Evolutionary conservation across 2,113 vertebrate genomes (phyloP).

Genomic region (Sakesphorus luctuosus): DNA sequence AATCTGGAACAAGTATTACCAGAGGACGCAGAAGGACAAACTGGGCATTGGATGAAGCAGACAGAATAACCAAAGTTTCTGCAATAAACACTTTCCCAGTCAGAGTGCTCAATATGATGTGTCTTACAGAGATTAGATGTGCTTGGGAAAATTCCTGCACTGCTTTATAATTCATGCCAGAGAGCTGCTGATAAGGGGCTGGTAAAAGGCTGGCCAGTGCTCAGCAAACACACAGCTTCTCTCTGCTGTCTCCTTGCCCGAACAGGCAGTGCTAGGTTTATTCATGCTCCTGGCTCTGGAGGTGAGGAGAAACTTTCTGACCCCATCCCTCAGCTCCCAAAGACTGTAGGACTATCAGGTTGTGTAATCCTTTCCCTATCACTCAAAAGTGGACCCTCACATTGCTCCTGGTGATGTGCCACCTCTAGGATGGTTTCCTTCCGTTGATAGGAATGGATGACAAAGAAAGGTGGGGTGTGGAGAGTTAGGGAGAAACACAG

Average conservation of each 20-base stretch:
- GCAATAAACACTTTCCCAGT: neutral
- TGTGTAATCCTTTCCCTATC: neutral
- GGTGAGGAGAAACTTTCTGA: neutral
- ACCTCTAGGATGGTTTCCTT: neutral
- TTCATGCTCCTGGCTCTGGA: neutral
- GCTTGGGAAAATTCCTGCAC: neutral
- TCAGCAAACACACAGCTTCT: neutral
- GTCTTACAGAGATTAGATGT: neutral
- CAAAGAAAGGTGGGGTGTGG: neutral
- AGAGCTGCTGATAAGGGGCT: neutral
- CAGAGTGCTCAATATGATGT: rapidly evolving
- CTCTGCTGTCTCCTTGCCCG: neutral
- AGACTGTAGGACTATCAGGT: neutral
- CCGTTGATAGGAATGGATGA: neutral
- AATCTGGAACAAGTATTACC: neutral
- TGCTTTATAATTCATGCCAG: neutral
- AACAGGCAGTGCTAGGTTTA: neutral
- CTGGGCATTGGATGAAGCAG: neutral
- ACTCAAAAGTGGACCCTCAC: neutral
- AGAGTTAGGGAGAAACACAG: neutral
- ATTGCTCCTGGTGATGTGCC: neutral
- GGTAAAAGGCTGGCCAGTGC: neutral
- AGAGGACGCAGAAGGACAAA: neutral
- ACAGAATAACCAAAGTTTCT: neutral
- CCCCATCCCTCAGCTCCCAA: neutral